phyloP scores from a whole-genome alignment of 2,888 invertebrate genomes.

The Lithophane ornitopus region DNA sequence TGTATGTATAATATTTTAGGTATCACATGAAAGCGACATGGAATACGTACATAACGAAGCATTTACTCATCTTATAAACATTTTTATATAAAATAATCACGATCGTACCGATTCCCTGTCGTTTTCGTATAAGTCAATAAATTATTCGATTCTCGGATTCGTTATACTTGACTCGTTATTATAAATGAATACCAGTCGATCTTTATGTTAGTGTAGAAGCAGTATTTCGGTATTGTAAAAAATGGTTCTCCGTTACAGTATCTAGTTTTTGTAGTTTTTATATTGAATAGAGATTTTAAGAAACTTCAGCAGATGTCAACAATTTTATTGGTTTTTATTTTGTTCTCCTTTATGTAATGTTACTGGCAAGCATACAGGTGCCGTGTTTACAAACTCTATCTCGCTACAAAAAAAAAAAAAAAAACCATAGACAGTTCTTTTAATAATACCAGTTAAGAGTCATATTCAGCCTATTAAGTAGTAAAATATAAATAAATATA shows the following conservation, averaged over 20 bases:
- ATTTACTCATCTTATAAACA: conserved; percentile 77
- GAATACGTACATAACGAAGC: conserved; percentile 76
- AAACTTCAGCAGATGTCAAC: conserved; percentile 66
- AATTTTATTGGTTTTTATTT: conserved; percentile 61
- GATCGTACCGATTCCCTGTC: conserved; percentile 77
- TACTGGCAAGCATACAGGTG: conserved; percentile 62
- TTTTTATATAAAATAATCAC: conserved; percentile 69
- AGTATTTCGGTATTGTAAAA: conserved; percentile 87
- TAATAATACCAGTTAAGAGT: conserved; percentile 38
- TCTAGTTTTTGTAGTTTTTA: conserved; percentile 85
- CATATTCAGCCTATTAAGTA: conserved; percentile 56
- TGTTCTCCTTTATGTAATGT: conserved; percentile 60
- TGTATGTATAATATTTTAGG: conserved; percentile 79
- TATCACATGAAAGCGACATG: conserved; percentile 78
- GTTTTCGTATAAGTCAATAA: conserved; percentile 80
- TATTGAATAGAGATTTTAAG: conserved; percentile 83
- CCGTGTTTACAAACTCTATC: conserved; percentile 68
- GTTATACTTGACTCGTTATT: conserved; percentile 80
- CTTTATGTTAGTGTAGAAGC: conserved; percentile 84
- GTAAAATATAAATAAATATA: conserved; percentile 61
- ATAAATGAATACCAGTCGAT: conserved; percentile 83
- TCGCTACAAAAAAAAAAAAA: conserved; percentile 41
- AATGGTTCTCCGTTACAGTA: conserved; percentile 83
- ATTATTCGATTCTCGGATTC: conserved; percentile 78
- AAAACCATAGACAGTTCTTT: conserved; percentile 33